Percentiles rank a stretch among this genome's conserved stretches.
These are phyloP conservation scores for Heliconius sara DNA, from an alignment of 2,888 invertebrate genomes.

Conservation along the genomic window DNA sequence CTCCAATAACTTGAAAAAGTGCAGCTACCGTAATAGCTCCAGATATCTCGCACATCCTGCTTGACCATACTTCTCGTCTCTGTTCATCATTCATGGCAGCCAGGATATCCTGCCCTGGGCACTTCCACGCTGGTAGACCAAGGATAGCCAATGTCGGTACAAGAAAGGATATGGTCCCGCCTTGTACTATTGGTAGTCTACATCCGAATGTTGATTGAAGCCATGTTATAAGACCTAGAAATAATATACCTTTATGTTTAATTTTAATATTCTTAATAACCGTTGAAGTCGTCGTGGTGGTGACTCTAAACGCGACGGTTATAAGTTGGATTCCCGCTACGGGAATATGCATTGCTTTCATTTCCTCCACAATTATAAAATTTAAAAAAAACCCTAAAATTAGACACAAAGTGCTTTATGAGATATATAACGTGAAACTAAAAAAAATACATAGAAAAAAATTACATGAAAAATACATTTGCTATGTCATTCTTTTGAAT, in stretches of 20 bases:
- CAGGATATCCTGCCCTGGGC: slow-evolving; percentile 83
- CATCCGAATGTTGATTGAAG: slow-evolving; percentile 90
- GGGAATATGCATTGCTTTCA: too few relatives aligned
- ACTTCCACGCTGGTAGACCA: slow-evolving; percentile 88
- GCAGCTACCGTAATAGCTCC: slow-evolving; percentile 93
- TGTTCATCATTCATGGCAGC: slow-evolving; percentile 81
- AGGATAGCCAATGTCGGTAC: slow-evolving; percentile 91
- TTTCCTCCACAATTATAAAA: too few relatives aligned
- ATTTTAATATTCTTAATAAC: not conserved
- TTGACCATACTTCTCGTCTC: slow-evolving; percentile 87
- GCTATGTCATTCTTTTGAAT: too few relatives aligned
- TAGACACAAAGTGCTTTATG: too few relatives aligned
- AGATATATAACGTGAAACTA: too few relatives aligned
- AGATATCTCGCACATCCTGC: slow-evolving; percentile 90
- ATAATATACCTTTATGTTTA: not conserved
- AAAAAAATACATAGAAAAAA: too few relatives aligned
- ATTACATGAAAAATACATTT: too few relatives aligned
- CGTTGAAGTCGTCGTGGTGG: too few relatives aligned
- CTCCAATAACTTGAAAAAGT: slow-evolving; percentile 89
- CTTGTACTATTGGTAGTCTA: slow-evolving; percentile 90
- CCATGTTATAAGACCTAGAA: slow-evolving; percentile 87
- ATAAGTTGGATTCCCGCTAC: too few relatives aligned
- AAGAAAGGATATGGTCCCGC: slow-evolving; percentile 91
- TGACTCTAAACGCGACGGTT: too few relatives aligned
- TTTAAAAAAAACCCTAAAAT: too few relatives aligned